Conservation (phyloP, 2,113 vertebrate species). For the Melospiza melodia region DNA sequence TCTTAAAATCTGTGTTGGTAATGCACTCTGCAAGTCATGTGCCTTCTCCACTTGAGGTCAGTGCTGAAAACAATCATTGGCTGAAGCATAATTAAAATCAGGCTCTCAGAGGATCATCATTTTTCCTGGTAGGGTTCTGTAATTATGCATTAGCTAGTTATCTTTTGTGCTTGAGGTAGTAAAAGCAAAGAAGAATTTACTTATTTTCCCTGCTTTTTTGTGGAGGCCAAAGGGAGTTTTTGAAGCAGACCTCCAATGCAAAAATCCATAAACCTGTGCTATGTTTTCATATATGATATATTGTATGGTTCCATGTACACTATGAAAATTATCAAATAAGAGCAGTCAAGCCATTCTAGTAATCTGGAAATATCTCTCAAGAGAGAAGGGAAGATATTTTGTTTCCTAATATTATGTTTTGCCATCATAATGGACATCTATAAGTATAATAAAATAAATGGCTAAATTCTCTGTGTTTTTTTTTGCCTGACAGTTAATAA, state of each 20-base stretch:
- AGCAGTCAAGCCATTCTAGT: background rate
- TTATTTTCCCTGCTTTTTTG: background rate
- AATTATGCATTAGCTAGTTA: constrained; percentile 17
- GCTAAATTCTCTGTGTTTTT: background rate
- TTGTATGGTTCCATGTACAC: background rate
- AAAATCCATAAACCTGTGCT: constrained; percentile 6
- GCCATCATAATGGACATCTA: background rate
- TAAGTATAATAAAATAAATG: constrained; percentile 35
- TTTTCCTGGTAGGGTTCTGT: background rate
- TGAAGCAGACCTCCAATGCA: background rate
- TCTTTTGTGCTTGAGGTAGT: background rate
- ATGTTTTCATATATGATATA: background rate
- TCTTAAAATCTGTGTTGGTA: background rate
- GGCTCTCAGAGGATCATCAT: background rate
- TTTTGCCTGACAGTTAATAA: constrained; percentile 49
- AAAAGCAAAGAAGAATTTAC: background rate
- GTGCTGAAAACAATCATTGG: background rate
- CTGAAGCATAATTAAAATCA: constrained; percentile 15
- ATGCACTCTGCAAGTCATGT: background rate
- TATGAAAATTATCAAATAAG: background rate
- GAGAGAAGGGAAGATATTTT: background rate
- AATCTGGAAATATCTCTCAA: constrained; percentile 31
- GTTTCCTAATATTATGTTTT: constrained; percentile 5
- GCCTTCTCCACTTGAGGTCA: background rate
- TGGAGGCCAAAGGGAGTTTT: background rate